Evolutionary conservation across 1,140 invertebrate genomes (phyloP).

Genomic region (Macrobrachium nipponense): DNA sequence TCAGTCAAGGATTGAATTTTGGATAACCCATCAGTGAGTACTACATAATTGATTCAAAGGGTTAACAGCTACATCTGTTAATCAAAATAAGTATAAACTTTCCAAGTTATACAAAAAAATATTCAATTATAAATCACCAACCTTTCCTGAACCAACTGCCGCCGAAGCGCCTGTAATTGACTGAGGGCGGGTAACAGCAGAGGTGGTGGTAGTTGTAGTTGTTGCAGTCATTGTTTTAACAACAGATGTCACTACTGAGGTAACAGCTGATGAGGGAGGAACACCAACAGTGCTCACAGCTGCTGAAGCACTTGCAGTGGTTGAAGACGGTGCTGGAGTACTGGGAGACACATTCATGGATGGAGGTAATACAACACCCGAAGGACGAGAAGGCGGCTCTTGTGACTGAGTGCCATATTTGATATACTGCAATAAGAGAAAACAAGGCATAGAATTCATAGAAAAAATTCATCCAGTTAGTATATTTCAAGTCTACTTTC

Average conservation of each 20-base stretch:
- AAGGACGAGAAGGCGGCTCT: slow-evolving; percentile 86
- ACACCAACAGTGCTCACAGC: slow-evolving; percentile 25
- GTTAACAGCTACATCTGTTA: too few species aligned
- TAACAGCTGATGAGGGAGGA: slow-evolving; percentile 29
- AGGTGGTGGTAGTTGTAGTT: slow-evolving; percentile 63
- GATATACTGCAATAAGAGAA: slow-evolving; percentile 75
- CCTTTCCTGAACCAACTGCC: slow-evolving; percentile 62
- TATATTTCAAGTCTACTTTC: too few species aligned
- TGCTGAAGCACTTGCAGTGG: slow-evolving; percentile 60
- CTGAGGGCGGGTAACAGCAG: slow-evolving; percentile 58
- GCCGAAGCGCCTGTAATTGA: slow-evolving; percentile 15
- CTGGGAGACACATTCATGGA: slow-evolving; percentile 68
- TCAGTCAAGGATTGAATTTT: too few species aligned
- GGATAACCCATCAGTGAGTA: too few species aligned
- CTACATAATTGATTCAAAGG: too few species aligned
- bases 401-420: slow-evolving; percentile 87
- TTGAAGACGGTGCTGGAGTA: slow-evolving; percentile 30
- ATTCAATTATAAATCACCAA: slow-evolving; percentile 4
- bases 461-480: background rate
- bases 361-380: slow-evolving; percentile 78
- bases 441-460: slow-evolving; percentile 14
- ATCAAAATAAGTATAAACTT: too few species aligned
- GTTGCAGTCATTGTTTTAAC: slow-evolving; percentile 47
- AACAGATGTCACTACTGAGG: slow-evolving; percentile 42
- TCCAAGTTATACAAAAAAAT: too few species aligned